A percentile compares a stretch with the other conserved stretches of the same genome.
phyloP scores from a whole-genome alignment of 2,797 vertebrate genomes.

The Crenichthys baileyi region DNA sequence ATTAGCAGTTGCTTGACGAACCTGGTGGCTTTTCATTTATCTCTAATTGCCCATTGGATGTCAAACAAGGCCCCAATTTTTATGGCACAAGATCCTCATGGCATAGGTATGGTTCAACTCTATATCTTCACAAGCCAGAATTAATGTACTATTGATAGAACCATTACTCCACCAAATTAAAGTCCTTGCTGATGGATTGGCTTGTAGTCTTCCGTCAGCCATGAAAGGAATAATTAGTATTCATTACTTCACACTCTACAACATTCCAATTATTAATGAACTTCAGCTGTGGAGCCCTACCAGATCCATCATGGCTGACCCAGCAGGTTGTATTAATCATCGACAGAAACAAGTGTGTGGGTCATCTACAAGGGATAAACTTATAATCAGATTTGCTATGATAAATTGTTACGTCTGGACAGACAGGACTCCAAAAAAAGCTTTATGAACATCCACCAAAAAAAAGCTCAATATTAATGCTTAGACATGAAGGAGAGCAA shows the following conservation, averaged over 20 bases:
- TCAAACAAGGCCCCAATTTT: constrained; percentile 89
- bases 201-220: constrained; percentile 94
- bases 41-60: constrained; percentile 92
- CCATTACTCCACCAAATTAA: constrained; percentile 99
- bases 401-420: constrained; percentile 76
- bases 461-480: constrained; percentile 58
- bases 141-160: constrained; percentile 99
- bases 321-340: constrained; percentile 89
- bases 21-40: constrained; percentile 93
- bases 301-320: constrained; percentile 93
- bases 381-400: constrained; percentile 82
- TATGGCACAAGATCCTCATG: constrained; percentile 86
- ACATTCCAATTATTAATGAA: constrained; percentile 99
- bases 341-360: constrained; percentile 82
- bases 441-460: constrained; percentile 50
- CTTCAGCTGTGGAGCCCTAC: constrained; percentile 92
- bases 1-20: constrained; percentile 91
- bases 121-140: constrained; percentile 99
- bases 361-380: constrained; percentile 83
- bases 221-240: constrained; percentile 99
- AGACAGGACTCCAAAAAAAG: constrained; percentile 63
- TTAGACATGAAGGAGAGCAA: constrained; percentile 48
- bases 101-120: constrained; percentile 93
- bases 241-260: constrained; percentile 99
- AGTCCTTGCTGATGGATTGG: constrained; percentile 99